phyloP scores from a whole-genome alignment of 2,797 vertebrate species.

The Sparidentex hasta region DNA sequence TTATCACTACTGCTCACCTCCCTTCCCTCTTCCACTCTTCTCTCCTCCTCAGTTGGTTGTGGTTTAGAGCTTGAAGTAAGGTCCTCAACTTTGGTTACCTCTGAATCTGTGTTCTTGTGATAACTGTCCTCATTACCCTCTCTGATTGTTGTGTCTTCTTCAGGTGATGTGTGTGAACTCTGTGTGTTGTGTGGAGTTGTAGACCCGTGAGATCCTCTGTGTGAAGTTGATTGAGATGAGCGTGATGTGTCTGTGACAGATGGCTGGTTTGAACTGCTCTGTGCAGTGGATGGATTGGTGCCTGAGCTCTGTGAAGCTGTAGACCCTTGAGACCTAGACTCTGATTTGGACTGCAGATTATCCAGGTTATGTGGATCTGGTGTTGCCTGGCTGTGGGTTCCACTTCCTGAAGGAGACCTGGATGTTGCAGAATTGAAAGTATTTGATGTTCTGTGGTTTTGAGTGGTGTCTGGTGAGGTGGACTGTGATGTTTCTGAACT shows the following conservation, averaged over 20 bases:
- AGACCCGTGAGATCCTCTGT: conserved; percentile 47
- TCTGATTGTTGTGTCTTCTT: conserved; percentile 44
- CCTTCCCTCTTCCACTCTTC: conserved; percentile 42
- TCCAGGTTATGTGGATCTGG: conserved; percentile 43
- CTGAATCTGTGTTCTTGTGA: conserved; percentile 50
- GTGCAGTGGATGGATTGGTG: conserved; percentile 41
- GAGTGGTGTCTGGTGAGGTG: conserved; percentile 64
- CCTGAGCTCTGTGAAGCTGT: conserved; percentile 17
- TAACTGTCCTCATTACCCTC: conserved; percentile 42
- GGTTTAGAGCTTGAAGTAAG: conserved; percentile 55
- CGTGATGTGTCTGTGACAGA: conserved; percentile 20
- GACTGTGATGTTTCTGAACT: conserved; percentile 59
- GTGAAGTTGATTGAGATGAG: conserved; percentile 52
- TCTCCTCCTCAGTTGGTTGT: conserved; percentile 54
- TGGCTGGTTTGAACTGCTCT: conserved; percentile 30
- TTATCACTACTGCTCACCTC: conserved; percentile 51
- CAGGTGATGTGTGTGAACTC: conserved; percentile 47
- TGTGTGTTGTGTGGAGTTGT: conserved; percentile 57
- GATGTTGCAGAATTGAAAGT: conserved; percentile 40
- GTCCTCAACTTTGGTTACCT: conserved; percentile 60
- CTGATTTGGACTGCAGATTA: conserved; percentile 42
- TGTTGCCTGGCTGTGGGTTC: conserved; percentile 30
- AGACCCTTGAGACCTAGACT: conserved; percentile 42
- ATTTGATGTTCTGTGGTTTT: conserved; percentile 45
- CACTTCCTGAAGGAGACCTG: conserved; percentile 35